These are phyloP conservation scores for Unio delphinus DNA, from an alignment of 2,888 invertebrate genomes.

Conservation along the genomic window DNA sequence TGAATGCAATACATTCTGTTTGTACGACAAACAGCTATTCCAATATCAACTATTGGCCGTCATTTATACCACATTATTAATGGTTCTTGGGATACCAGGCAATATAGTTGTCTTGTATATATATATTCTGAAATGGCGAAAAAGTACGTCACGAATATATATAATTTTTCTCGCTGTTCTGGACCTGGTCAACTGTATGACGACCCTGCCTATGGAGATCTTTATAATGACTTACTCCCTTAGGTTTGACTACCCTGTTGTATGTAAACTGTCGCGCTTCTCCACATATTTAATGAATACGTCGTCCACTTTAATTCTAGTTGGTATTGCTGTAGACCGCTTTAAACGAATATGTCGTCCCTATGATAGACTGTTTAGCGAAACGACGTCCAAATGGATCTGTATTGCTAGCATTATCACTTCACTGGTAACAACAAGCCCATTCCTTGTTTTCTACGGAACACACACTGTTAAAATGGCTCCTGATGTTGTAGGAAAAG, in stretches of 20 bases:
- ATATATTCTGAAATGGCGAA: conserved; percentile 45
- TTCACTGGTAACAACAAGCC: conserved; percentile 36
- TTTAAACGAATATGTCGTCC: conserved; percentile 53
- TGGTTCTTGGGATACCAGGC: conserved; percentile 44
- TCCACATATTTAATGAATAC: conserved; percentile 46
- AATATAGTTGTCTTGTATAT: conserved; percentile 45
- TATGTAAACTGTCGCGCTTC: conserved; percentile 46
- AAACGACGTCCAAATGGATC: conserved; percentile 36
- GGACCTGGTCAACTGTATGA: conserved; percentile 44
- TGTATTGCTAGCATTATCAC: conserved; percentile 33
- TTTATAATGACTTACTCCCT: conserved; percentile 38
- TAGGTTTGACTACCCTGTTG: conserved; percentile 28
- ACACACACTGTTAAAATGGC: conserved; percentile 23
- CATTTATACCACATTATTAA: conserved; percentile 38
- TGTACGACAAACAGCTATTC: conserved; percentile 10
- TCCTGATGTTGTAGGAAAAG: conserved; percentile 11
- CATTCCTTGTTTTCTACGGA: conserved; percentile 51
- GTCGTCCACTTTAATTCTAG: conserved; percentile 41
- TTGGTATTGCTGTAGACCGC: conserved; percentile 48
- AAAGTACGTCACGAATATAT: conserved; percentile 42
- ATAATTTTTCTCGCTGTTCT: conserved; percentile 42
- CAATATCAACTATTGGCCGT: conserved; percentile 30
- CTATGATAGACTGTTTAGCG: conserved; percentile 33
- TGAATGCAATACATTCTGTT: background rate
- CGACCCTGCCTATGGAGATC: conserved; percentile 48